A percentile compares a stretch with the other conserved stretches of the same genome.
These are phyloP conservation scores for Odontothrips loti DNA, from an alignment of 2,888 invertebrate genomes.

Conservation along the genomic window DNA sequence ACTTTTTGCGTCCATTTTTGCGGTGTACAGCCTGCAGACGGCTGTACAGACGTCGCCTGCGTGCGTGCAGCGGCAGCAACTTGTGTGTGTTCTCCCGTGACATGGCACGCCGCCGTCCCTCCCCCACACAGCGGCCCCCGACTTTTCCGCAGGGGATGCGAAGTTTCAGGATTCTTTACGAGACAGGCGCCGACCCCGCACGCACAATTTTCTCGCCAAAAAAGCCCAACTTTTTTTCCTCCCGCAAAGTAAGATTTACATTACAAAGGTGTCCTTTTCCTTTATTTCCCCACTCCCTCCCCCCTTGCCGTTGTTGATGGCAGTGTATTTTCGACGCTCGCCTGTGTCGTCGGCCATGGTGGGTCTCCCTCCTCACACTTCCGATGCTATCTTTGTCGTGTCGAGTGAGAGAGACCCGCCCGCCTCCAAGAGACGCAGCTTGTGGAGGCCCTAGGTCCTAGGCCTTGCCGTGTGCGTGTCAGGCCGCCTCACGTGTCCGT, in stretches of 20 bases:
- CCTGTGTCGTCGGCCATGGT: slow-evolving; percentile 3
- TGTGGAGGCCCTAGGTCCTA: background rate
- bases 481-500: background rate
- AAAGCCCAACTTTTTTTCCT: too few species aligned
- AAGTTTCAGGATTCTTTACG: too few species aligned
- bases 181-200: too few species aligned
- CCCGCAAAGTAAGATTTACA: too few species aligned
- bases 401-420: background rate
- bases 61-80: background rate
- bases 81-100: slow-evolving; percentile 23
- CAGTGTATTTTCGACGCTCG: background rate
- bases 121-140: background rate
- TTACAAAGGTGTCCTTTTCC: too few species aligned
- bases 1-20: too few species aligned
- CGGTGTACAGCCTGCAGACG: too few species aligned
- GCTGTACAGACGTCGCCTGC: too few species aligned
- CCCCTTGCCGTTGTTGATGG: too few species aligned
- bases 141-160: too few species aligned
- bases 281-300: too few species aligned
- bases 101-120: background rate
- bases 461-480: background rate
- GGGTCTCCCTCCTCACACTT: background rate
- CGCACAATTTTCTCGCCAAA: too few species aligned
- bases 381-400: slow-evolving; percentile 22
- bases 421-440: background rate